These are phyloP conservation scores for Aurelia sp. DNA, from an alignment of 30 jellyfish, hydroid and myxozoan genomes.

Conservation along the genomic window DNA sequence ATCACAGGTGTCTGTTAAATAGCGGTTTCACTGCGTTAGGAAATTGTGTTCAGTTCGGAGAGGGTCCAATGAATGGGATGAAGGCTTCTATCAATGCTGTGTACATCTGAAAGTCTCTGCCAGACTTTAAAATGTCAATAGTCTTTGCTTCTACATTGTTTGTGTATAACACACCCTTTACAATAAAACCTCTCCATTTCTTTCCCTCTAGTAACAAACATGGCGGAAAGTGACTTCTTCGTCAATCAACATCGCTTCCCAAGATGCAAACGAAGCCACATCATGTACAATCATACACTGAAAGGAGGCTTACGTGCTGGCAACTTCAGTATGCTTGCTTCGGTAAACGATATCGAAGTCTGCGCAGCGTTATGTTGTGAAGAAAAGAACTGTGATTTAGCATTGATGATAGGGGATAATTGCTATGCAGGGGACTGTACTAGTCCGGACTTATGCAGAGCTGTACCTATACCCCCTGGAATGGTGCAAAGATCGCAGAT, in stretches of 20 bases:
- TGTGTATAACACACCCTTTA: too few relatives aligned
- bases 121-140: too few relatives aligned
- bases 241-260: conserved; percentile 94
- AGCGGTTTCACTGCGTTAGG: too few relatives aligned
- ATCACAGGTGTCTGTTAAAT: too few relatives aligned
- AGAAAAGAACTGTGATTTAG: conserved; percentile 96
- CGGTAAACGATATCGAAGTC: conserved; percentile 97
- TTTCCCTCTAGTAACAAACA: conserved; percentile 81
- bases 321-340: conserved; percentile 95
- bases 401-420: conserved; percentile 95
- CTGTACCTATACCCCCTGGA: conserved; percentile 98
- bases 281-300: conserved; percentile 96
- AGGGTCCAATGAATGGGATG: too few relatives aligned
- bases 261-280: conserved; percentile 93
- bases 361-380: conserved; percentile 99
- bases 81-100: too few relatives aligned
- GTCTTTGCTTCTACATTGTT: too few relatives aligned
- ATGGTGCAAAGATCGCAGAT: conserved; percentile 95
- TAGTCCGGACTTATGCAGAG: conserved; percentile 95
- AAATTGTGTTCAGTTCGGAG: too few relatives aligned
- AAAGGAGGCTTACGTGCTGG: conserved; percentile 99
- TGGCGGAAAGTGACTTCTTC: conserved; percentile 99
- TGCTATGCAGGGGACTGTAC: conserved; percentile 99
- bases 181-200: not conserved
- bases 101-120: too few relatives aligned